A percentile compares a stretch with the other conserved stretches of the same genome.
These are phyloP conservation scores for Formica exsecta DNA, from an alignment of 1,140 invertebrate species.

Conservation along the genomic window DNA sequence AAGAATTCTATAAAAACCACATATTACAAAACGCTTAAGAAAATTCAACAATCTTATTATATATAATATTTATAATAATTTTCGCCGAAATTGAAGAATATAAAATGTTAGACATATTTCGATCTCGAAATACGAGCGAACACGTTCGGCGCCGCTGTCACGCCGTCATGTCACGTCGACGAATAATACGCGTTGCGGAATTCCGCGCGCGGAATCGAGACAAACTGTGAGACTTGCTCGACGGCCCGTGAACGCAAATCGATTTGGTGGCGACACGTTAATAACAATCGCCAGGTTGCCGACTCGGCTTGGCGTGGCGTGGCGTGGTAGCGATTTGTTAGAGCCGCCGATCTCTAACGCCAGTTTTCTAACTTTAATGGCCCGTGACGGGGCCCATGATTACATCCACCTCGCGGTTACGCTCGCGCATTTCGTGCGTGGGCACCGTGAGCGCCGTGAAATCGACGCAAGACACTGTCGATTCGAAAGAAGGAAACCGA, in stretches of 20 bases:
- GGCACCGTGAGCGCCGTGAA: slow-evolving; percentile 49
- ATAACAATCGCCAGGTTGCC: slow-evolving; percentile 40
- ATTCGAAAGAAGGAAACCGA: slow-evolving; percentile 26
- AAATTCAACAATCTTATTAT: neutral
- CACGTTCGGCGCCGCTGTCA: neutral
- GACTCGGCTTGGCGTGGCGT: slow-evolving; percentile 7
- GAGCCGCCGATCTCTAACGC: slow-evolving; percentile 53
- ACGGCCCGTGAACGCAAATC: slow-evolving; percentile 41
- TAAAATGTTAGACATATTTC: neutral
- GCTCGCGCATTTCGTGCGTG: slow-evolving; percentile 58
- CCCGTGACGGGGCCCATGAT: slow-evolving; percentile 55
- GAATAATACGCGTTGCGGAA: neutral
- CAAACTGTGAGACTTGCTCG: slow-evolving; percentile 44
- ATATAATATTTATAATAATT: neutral
- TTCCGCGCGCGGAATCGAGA: slow-evolving; percentile 48
- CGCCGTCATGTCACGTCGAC: neutral
- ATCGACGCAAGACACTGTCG: slow-evolving; percentile 21
- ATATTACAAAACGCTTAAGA: neutral
- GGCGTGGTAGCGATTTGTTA: slow-evolving; percentile 46
- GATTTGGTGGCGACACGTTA: slow-evolving; percentile 54
- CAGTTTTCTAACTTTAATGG: slow-evolving; percentile 62
- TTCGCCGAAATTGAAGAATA: neutral
- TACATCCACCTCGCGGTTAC: slow-evolving; percentile 55
- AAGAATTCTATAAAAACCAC: neutral
- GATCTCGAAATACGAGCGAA: neutral